Base-by-base conservation (phyloP, 2,113 vertebrate species). In the Gracilinanus agilis region DNA sequence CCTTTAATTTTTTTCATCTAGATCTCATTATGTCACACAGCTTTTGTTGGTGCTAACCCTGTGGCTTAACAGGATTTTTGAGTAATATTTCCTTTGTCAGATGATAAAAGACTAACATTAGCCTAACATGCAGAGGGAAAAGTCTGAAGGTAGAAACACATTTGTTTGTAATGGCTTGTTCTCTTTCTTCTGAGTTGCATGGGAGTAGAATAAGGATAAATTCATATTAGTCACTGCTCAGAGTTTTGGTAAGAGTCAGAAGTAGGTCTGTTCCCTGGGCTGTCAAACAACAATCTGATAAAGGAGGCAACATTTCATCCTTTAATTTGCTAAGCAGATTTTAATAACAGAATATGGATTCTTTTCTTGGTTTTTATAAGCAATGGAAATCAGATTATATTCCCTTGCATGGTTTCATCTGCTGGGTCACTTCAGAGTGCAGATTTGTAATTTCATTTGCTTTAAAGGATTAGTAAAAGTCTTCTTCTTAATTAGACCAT, bases 301-400 rank as follows among this genome's bases (percentile, higher is more conserved):
- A 95, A 61, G 58, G 53, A 90, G 49, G 44, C 44, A 88, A 24
- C 24, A 61, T 93, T 95, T 40, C 92, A 55, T 91, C n/a, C 13
- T 58, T 10, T 27, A 55, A 55, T 75, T n/a, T 96, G 44, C 19
- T 90, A 91, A 94, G 44, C 23, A 90, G 56, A 95, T 54, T 92
- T 61, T 55, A 92, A 25, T 40, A 75, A 19, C 23, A 23, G 0
- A 34, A n/a, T 92, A 7, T 95, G 9, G 53, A 53, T 92, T 90
- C 49, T 92, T 95, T 83, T 89, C 24, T 91, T 92, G 55, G 90
- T 95, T 94, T 61, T 96, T 90, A 94, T 27, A 91, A 90, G 25
- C 55, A 53, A 25, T 90, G 54, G 40, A 90, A 93, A 93, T 53
- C 29, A 54, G 53, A 92, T 96, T 95, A 93, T 90, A 88, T 91